Evolutionary conservation across 2,888 invertebrate species (phyloP), one percentile per base, ranked within the genome.

Genomic region (Pheosia tremula): DNA sequence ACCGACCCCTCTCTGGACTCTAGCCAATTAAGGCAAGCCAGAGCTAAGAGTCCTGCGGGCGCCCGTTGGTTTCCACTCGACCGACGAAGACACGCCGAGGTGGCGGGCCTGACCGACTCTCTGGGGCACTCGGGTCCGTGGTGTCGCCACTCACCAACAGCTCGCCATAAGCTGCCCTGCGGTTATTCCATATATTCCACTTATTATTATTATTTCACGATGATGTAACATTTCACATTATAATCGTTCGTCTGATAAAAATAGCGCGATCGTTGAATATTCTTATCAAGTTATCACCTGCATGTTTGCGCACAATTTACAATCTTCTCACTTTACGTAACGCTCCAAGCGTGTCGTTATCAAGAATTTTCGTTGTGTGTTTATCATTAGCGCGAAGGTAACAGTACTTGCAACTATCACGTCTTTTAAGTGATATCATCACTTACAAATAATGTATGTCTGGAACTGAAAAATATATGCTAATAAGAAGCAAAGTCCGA

Each of bases 141-240:
- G 24, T 24, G 24, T 24, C 24, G 24, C 24, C 24, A 24, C 24
- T 24, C 24, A 24, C 24, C 24, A 24, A 24, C 0, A 24, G 24
- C 24, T 24, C 24, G 24, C 24, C 24, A 24, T 2, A 24, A 24
- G 24, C 24, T 24, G 24, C 24, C 24, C 24, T 24, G 24, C 24
- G 24, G 24, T 24, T 24, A 24, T 24, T 24, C 24, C 24, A 24
- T 24, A 24, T 24, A 24, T 24, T 24, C 2, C 24, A 24, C 24
- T 24, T 24, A 24, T 24, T 24, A 24, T 1, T 24, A 24, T 24
- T 24, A 24, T 24, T 24, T 24, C 24, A 2, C 39, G 45, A 61
- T 71, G 69, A 72, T 66, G 63, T 63, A 63, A 72, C 52, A n/a
- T 39, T 71, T 56, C 53, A 59, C 57, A 61, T 58, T 61, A 70